Conservation (phyloP, 2,113 vertebrate genomes). For the Hydrochoerus hydrochaeris region DNA sequence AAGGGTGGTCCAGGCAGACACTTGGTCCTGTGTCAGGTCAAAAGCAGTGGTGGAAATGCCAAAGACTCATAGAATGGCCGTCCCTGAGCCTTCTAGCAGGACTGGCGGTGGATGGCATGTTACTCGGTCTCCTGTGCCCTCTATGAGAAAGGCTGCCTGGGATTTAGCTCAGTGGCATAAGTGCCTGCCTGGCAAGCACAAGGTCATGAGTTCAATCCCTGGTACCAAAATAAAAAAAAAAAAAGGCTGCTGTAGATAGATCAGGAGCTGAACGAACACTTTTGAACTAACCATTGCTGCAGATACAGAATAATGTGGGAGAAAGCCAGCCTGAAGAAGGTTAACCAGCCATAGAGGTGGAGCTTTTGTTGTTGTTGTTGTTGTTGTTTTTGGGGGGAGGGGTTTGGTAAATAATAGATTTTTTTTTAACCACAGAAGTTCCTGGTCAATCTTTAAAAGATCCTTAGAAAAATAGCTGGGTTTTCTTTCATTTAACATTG, state of each 20-base stretch:
- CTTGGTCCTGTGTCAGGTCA: background rate
- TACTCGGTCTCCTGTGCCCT: background rate
- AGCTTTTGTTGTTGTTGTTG: background rate
- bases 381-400: no score
- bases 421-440: background rate
- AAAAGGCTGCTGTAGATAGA: no score
- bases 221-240: no score
- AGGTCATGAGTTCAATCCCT: no score
- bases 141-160: background rate
- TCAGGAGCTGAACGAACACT: background rate
- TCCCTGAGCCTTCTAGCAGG: background rate
- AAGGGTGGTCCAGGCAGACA: background rate
- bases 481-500: constrained; percentile 23
- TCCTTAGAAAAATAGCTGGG: background rate
- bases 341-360: background rate
- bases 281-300: background rate
- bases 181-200: no score
- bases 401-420: background rate
- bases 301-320: background rate
- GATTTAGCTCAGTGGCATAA: no score
- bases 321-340: background rate
- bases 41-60: constrained; percentile 58
- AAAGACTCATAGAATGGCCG: background rate
- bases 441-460: background rate
- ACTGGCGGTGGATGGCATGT: rapidly evolving